phyloP scores from a whole-genome alignment of 2,888 invertebrate genomes.

The Nephrotoma flavescens region DNA sequence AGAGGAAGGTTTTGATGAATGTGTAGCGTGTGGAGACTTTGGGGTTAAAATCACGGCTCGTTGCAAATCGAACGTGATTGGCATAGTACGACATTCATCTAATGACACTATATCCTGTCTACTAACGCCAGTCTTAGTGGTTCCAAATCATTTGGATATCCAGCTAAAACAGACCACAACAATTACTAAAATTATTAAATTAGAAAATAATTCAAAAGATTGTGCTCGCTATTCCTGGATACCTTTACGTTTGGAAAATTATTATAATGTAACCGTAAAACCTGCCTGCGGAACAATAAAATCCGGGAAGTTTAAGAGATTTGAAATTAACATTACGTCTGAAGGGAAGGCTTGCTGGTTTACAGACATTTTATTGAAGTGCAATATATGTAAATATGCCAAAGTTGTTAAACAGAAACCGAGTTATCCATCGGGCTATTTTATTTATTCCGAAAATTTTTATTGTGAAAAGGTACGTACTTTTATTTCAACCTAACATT shows the following conservation, averaged over 20 bases:
- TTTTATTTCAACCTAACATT: not conserved
- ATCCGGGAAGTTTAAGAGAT: not conserved
- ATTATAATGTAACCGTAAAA: not conserved
- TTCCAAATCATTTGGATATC: not conserved
- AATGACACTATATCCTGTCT: not conserved
- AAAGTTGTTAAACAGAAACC: not conserved
- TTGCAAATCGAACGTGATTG: not conserved
- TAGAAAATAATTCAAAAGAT: not conserved
- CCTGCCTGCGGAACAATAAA: not conserved
- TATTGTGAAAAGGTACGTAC: slow-evolving; percentile 1
- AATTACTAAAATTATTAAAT: not conserved
- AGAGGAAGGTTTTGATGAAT: not conserved
- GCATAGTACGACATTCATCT: not conserved
- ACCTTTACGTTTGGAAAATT: not conserved
- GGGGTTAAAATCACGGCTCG: not conserved
- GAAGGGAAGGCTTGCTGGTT: not conserved
- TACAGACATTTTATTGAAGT: not conserved
- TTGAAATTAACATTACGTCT: not conserved
- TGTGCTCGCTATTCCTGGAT: not conserved
- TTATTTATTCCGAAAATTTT: not conserved
- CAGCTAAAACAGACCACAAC: not conserved
- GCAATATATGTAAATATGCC: not conserved
- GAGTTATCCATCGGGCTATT: not conserved
- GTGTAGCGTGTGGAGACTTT: not conserved
- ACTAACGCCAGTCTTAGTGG: not conserved